Percentiles rank a stretch among this genome's conserved stretches.
These are phyloP conservation scores for Columba guinea DNA, from an alignment of 2,797 vertebrate genomes.

Conservation along the genomic window DNA sequence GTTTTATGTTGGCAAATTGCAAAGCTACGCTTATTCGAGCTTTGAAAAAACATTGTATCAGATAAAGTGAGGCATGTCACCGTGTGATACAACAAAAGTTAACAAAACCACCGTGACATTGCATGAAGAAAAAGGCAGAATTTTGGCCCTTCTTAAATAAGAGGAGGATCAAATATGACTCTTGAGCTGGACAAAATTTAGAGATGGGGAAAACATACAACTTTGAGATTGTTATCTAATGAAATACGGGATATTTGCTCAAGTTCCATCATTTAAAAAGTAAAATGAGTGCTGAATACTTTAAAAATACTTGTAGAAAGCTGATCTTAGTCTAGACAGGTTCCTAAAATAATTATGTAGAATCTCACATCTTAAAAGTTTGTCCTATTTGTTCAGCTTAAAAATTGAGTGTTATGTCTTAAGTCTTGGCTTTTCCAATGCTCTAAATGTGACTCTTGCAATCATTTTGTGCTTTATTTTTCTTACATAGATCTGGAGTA, in stretches of 20 bases:
- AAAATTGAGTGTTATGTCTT: not conserved
- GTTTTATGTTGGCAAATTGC: not conserved
- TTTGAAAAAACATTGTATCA: not conserved
- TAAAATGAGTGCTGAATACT: not conserved
- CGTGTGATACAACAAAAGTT: not conserved
- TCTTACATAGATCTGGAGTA: not conserved
- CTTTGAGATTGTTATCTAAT: not conserved
- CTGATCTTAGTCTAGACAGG: not conserved
- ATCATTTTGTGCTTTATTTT: not conserved
- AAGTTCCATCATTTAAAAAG: not conserved
- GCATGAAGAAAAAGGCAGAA: not conserved
- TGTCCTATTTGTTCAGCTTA: not conserved
- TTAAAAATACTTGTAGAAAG: not conserved
- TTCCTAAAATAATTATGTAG: not conserved
- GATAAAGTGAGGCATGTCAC: not conserved
- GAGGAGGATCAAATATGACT: not conserved
- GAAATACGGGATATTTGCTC: not conserved
- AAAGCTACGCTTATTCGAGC: not conserved
- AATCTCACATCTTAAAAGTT: not conserved
- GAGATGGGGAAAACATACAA: fast-evolving
- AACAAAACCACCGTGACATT: not conserved
- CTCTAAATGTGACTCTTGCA: not conserved
- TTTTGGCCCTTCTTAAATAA: not conserved
- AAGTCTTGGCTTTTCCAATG: not conserved
- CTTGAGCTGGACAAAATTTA: not conserved